Evolutionary conservation across 35 echinoderm and acorn worm species (phyloP).

Genomic region (Hemicentrotus pulcherrimus): DNA sequence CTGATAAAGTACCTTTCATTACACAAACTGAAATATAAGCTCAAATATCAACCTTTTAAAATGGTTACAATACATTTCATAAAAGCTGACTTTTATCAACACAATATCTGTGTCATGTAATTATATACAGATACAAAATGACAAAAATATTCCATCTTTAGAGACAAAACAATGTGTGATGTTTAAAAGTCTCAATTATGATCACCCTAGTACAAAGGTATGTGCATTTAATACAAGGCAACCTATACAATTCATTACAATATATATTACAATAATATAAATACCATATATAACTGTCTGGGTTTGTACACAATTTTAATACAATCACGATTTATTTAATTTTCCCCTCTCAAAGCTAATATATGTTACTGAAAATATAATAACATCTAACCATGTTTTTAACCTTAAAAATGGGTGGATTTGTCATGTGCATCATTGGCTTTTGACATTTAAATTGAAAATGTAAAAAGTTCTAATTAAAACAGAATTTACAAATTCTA

Average conservation of each 20-base stretch:
- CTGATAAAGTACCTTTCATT: neutral
- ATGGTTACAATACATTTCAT: neutral
- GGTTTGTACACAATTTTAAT: constrained; percentile 32
- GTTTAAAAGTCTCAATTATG: neutral
- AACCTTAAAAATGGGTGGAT: neutral
- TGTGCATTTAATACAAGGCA: constrained; percentile 38
- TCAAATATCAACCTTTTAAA: neutral
- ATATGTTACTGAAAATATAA: neutral
- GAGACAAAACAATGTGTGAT: neutral
- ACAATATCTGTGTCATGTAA: constrained; percentile 2
- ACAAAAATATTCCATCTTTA: constrained; percentile 32
- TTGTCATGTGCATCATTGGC: neutral
- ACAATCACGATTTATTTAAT: neutral
- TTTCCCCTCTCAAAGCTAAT: neutral
- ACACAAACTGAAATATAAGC: neutral
- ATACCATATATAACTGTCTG: constrained; percentile 40
- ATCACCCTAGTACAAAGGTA: constrained; percentile 32
- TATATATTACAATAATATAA: constrained; percentile 49
- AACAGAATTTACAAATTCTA: neutral
- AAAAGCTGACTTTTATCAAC: neutral
- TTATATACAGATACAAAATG: constrained; percentile 40
- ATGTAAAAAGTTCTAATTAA: neutral
- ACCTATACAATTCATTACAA: constrained; percentile 43
- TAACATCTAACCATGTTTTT: neutral
- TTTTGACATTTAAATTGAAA: neutral